These are phyloP conservation scores for Eublepharis macularius DNA, from an alignment of 2,113 vertebrate species.

Conservation along the genomic window DNA sequence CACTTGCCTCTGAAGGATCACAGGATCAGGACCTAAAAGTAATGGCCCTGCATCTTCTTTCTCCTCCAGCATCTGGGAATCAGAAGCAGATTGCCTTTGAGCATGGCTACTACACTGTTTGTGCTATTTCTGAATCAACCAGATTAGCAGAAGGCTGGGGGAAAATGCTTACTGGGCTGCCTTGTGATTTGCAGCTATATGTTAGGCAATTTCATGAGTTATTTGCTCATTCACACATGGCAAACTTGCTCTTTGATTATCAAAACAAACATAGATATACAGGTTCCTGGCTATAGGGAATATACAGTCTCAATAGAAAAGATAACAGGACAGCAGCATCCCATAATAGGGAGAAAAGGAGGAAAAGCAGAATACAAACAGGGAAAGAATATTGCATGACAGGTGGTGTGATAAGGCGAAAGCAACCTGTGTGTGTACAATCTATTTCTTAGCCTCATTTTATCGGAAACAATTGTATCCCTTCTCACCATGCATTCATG, in stretches of 20 bases:
- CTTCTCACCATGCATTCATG: neutral
- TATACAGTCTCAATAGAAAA: neutral
- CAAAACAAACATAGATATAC: neutral
- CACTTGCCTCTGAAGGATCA: neutral
- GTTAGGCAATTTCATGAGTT: neutral
- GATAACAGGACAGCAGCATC: neutral
- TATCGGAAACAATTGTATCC: neutral
- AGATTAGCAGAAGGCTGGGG: neutral
- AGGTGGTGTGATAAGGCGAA: neutral
- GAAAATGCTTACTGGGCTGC: constrained; percentile 12
- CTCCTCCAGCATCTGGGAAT: neutral
- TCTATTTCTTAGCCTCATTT: neutral
- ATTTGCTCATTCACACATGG: neutral
- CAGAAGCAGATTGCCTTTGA: neutral
- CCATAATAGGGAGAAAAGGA: neutral
- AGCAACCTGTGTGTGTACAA: neutral
- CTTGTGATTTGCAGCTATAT: constrained; percentile 25
- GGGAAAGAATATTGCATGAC: neutral
- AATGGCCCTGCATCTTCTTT: too few relatives aligned
- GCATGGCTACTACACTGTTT: neutral
- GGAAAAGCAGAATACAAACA: neutral
- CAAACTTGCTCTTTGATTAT: constrained; percentile 7
- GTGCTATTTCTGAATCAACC: neutral
- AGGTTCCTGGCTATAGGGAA: neutral
- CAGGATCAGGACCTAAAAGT: neutral